Percentiles rank a stretch among this genome's conserved stretches.
Conservation (phyloP, 2,113 vertebrate genomes). For the Anarhynchus alexandrinus region DNA sequence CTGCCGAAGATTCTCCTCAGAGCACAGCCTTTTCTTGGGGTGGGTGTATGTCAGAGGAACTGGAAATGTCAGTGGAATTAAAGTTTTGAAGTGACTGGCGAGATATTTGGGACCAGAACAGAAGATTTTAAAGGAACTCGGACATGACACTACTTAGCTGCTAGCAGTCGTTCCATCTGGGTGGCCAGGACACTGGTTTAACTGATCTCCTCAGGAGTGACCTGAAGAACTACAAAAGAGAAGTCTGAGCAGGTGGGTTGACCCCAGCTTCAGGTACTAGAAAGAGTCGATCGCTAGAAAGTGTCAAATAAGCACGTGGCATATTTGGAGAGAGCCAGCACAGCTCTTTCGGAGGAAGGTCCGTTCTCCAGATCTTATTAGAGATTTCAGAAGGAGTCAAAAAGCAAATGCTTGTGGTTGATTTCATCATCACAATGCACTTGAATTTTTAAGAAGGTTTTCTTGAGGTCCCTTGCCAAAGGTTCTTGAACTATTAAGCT, state of each 20-base stretch:
- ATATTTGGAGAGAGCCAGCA: not conserved
- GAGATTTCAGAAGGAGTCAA: not conserved
- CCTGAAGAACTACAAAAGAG: not conserved
- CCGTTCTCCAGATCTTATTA: not conserved
- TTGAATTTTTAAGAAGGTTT: not conserved
- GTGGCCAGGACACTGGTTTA: not conserved
- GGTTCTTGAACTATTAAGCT: not conserved
- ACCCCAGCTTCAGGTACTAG: not conserved
- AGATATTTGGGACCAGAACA: not conserved
- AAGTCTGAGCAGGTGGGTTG: not conserved
- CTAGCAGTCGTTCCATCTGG: not conserved
- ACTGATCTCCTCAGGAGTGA: not conserved
- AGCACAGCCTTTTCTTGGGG: not conserved
- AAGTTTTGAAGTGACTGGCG: not conserved
- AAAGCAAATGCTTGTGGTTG: not conserved
- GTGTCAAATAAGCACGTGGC: no score
- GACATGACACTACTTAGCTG: not conserved
- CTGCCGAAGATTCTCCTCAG: not conserved
- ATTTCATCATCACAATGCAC: not conserved
- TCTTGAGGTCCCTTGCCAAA: not conserved
- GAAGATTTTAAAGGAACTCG: not conserved
- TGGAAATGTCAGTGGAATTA: no score
- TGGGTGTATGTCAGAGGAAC: not conserved
- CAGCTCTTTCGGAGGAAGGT: not conserved
- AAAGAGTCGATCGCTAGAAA: no score